phyloP scores from a whole-genome alignment of 2,888 invertebrate genomes.

The Diarsia dahlii region DNA sequence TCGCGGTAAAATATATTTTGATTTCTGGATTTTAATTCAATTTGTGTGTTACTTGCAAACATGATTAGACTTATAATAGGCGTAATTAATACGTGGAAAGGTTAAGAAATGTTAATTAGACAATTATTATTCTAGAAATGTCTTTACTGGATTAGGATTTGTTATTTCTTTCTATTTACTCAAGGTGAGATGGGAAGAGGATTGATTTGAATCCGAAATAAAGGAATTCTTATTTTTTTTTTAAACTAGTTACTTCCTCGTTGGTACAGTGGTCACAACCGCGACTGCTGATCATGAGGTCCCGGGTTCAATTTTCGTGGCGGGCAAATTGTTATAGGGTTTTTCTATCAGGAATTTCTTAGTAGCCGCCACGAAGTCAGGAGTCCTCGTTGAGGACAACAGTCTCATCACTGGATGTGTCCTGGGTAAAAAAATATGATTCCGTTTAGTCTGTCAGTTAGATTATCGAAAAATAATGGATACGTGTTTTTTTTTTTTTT shows the following conservation, averaged over 20 bases:
- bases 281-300: too few species aligned
- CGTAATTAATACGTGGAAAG: conserved; percentile 10
- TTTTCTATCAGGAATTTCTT: background rate
- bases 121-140: conserved; percentile 4
- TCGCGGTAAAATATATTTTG: background rate
- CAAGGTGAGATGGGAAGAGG: background rate
- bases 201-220: conserved; percentile 6
- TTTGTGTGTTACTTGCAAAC: background rate
- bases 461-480: too few species aligned
- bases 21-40: conserved; percentile 6
- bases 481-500: too few species aligned
- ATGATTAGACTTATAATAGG: conserved; percentile 3
- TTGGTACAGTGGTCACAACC: too few species aligned
- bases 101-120: conserved; percentile 7
- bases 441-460: too few species aligned
- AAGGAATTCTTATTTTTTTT: background rate
- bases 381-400: too few species aligned
- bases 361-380: background rate
- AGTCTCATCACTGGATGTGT: too few species aligned
- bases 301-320: background rate
- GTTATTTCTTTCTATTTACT: background rate
- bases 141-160: background rate
- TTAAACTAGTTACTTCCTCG: background rate
- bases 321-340: background rate
- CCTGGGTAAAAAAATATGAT: too few species aligned